Conservation (phyloP, 2,888 invertebrate species). For the Drosophila formosana region DNA sequence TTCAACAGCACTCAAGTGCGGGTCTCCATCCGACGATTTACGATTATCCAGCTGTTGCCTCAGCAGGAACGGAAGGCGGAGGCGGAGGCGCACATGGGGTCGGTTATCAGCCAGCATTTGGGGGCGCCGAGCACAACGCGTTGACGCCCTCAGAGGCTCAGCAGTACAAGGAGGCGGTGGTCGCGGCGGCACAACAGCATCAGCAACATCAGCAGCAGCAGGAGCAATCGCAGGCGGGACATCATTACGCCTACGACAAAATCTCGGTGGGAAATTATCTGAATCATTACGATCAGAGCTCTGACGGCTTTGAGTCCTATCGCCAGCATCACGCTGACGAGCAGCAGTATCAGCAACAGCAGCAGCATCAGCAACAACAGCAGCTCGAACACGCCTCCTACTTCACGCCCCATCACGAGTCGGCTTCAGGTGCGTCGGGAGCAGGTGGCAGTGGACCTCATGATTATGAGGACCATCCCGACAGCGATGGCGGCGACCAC, state of each 20-base stretch:
- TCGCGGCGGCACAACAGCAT: slow-evolving; percentile 18
- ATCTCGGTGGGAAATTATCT: slow-evolving; percentile 83
- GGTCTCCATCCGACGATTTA: slow-evolving; percentile 65
- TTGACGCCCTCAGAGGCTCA: slow-evolving; percentile 1
- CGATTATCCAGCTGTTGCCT: slow-evolving; percentile 63
- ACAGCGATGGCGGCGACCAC: slow-evolving; percentile 69
- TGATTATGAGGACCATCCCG: slow-evolving; percentile 61
- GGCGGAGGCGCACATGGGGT: slow-evolving; percentile 47
- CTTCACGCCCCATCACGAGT: slow-evolving; percentile 36
- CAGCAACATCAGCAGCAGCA: slow-evolving; percentile 34
- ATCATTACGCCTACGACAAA: slow-evolving; percentile 77
- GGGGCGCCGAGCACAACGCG: slow-evolving; percentile 54
- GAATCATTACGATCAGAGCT: slow-evolving; percentile 78
- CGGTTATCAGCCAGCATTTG: slow-evolving; percentile 68
- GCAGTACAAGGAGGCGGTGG: slow-evolving; percentile 1
- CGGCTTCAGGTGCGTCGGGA: slow-evolving; percentile 20
- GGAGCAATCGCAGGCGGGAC: slow-evolving; percentile 32
- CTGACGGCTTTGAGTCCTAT: slow-evolving; percentile 68
- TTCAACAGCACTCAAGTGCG: slow-evolving; percentile 57
- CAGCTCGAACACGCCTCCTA: slow-evolving; percentile 40
- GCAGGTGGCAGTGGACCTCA: slow-evolving; percentile 36
- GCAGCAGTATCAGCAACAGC: slow-evolving; percentile 56
- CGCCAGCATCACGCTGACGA: slow-evolving; percentile 49
- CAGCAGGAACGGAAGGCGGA: slow-evolving; percentile 9
- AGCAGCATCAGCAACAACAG: slow-evolving; percentile 57